phyloP scores from a whole-genome alignment of 2,113 vertebrate species.

The Nymphicus hollandicus region DNA sequence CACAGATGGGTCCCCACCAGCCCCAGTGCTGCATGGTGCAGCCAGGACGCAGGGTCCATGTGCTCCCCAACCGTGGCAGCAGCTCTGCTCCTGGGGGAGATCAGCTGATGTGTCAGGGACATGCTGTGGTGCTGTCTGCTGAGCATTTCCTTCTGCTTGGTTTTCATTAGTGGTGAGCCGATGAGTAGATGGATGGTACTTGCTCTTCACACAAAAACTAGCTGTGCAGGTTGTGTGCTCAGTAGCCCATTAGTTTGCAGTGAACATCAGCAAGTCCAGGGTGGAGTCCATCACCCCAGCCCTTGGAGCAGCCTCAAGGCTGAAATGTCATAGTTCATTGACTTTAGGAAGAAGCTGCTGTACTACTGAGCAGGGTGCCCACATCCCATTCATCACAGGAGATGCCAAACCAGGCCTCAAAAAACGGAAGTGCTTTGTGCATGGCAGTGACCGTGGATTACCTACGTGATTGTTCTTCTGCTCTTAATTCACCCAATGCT shows the following conservation, averaged over 20 bases:
- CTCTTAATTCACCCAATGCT: accelerated
- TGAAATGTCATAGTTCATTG: not conserved
- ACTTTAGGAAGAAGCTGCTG: not conserved
- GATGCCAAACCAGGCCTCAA: not conserved
- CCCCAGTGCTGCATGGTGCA: accelerated
- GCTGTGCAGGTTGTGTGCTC: not conserved
- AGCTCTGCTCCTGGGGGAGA: not conserved
- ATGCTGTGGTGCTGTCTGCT: accelerated
- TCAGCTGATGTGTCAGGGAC: not conserved
- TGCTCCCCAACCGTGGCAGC: not conserved
- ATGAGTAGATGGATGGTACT: not conserved
- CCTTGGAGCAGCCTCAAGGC: not conserved
- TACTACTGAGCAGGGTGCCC: not conserved
- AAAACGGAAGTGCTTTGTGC: not conserved
- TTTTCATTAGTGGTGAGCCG: not conserved
- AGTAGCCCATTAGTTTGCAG: not conserved
- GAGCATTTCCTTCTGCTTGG: not conserved
- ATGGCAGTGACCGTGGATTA: not conserved
- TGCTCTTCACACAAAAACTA: not conserved
- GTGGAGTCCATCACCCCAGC: not conserved
- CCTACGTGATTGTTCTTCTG: not conserved
- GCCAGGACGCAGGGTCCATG: accelerated
- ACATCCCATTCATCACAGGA: not conserved
- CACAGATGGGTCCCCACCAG: accelerated
- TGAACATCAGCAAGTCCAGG: not conserved